phyloP scores from a whole-genome alignment of 1,140 invertebrate species.

The Tetragnatha versicolor region DNA sequence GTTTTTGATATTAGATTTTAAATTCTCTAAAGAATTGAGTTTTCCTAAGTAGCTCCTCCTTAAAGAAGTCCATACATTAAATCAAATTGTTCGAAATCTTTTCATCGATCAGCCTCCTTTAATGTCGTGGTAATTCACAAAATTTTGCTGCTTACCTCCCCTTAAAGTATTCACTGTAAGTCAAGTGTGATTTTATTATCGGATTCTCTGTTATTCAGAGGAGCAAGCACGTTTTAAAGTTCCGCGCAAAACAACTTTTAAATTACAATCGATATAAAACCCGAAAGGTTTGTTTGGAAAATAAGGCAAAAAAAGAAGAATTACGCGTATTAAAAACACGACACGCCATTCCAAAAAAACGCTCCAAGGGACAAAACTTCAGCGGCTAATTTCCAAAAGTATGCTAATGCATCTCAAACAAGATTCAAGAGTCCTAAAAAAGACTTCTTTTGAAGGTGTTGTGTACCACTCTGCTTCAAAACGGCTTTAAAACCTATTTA shows the following conservation, averaged over 20 bases:
- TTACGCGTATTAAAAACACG: not conserved
- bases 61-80: too few relatives aligned
- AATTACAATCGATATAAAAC: not conserved
- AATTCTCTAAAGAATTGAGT: too few relatives aligned
- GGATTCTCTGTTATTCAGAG: too few relatives aligned
- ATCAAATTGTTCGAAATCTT: too few relatives aligned
- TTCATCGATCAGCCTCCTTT: too few relatives aligned
- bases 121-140: too few relatives aligned
- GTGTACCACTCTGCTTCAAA: not conserved
- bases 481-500: constrained; percentile 2
- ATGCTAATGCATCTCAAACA: constrained; percentile 18
- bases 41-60: too few relatives aligned
- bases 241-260: constrained; percentile 12
- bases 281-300: not conserved
- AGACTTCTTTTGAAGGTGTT: not conserved
- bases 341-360: constrained; percentile 6
- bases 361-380: not conserved
- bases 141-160: too few relatives aligned
- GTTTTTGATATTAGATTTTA: too few relatives aligned
- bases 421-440: not conserved
- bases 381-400: constrained; percentile 13
- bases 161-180: too few relatives aligned
- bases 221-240: too few relatives aligned
- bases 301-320: not conserved
- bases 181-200: too few relatives aligned